These are phyloP conservation scores for Paralinhomoeus sp. DNA, from an alignment of 2,888 invertebrate genomes.

Conservation along the genomic window DNA sequence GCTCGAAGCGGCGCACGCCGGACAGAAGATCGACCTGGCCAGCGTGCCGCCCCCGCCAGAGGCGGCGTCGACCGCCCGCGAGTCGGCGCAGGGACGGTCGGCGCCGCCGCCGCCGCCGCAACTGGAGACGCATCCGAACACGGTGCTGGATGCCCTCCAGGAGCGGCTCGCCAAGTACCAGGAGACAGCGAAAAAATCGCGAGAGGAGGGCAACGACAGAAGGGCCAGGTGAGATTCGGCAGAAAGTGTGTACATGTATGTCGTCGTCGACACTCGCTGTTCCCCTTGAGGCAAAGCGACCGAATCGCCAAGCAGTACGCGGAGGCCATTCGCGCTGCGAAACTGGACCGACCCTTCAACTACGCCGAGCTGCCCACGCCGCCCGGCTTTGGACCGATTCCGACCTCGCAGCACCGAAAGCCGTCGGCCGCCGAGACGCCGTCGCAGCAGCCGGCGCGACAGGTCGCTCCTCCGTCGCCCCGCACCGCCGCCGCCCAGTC, in stretches of 20 bases:
- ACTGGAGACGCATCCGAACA: no score
- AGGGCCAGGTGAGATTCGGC: conserved; percentile 6
- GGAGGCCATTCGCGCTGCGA: conserved; percentile 11
- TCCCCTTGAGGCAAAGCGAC: conserved; percentile 8
- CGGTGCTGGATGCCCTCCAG: not conserved
- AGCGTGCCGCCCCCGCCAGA: no score
- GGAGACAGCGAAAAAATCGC: conserved; percentile 11
- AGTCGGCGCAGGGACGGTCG: no score
- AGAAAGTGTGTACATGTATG: no score
- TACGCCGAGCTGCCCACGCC: conserved; percentile 11
- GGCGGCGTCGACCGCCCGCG: no score
- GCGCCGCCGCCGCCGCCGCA: no score
- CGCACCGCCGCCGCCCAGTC: no score
- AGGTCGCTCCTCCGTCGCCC: no score
- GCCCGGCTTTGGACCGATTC: conserved; percentile 8
- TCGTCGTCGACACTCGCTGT: no score
- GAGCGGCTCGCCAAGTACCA: conserved; percentile 10
- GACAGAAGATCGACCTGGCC: no score
- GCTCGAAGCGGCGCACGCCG: no score
- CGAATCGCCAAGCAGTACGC: conserved; percentile 12
- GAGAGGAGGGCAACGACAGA: conserved; percentile 13
- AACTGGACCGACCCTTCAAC: conserved; percentile 9
- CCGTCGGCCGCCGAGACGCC: not conserved
- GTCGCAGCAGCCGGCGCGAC: not conserved
- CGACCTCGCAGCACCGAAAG: not conserved